Evolutionary conservation across 2,113 vertebrate genomes (phyloP).

Genomic region (Girardinichthys multiradiatus): DNA sequence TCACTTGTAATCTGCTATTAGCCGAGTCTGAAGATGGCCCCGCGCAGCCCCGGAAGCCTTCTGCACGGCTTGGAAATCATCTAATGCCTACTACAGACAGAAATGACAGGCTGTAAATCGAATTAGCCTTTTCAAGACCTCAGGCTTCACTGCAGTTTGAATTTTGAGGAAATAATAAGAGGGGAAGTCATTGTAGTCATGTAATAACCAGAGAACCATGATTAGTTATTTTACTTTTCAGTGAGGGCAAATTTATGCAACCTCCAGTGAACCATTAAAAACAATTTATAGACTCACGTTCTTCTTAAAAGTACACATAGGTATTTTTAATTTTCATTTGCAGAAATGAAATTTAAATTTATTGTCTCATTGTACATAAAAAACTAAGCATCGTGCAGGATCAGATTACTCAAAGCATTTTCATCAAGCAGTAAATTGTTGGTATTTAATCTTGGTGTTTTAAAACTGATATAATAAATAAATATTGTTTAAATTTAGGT

Average conservation of each 20-base stretch:
- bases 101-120: conserved; percentile 23
- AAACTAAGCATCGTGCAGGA: background rate
- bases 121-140: conserved; percentile 41
- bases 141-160: conserved; percentile 17
- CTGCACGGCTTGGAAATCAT: conserved; percentile 39
- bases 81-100: conserved; percentile 22
- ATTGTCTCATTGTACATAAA: background rate
- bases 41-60: conserved; percentile 20
- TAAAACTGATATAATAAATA: background rate
- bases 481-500: background rate
- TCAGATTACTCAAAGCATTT: background rate
- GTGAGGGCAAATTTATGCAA: background rate
- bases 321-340: background rate
- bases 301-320: background rate
- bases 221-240: conserved; percentile 1
- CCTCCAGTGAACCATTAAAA: background rate
- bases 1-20: conserved; percentile 59
- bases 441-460: background rate
- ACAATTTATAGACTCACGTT: background rate
- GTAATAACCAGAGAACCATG: conserved; percentile 19
- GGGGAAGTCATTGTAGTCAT: conserved; percentile 1
- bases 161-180: conserved; percentile 13
- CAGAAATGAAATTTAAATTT: background rate
- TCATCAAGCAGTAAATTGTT: background rate
- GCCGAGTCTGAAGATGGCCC: conserved; percentile 30